Evolutionary conservation across 2,888 invertebrate species (phyloP).

Genomic region (Nematopogon swammerdamellus): DNA sequence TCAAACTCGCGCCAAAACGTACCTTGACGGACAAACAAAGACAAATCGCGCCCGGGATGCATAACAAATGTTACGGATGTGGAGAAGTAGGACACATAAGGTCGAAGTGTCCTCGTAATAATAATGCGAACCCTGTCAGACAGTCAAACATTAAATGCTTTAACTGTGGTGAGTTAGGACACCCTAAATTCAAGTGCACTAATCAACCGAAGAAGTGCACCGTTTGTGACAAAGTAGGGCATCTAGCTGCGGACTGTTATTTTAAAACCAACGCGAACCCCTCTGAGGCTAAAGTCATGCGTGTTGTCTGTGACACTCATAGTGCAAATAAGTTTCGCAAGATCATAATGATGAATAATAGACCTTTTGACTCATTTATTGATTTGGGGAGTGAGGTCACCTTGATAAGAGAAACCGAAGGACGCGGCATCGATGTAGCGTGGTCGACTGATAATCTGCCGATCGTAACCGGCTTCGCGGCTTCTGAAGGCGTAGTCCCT

Average conservation of each 20-base stretch:
- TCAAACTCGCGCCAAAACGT: too few relatives aligned
- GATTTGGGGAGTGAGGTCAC: not conserved
- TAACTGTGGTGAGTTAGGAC: too few relatives aligned
- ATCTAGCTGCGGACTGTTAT: too few relatives aligned
- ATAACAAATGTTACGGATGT: too few relatives aligned
- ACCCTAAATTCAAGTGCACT: too few relatives aligned
- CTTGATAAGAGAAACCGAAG: not conserved
- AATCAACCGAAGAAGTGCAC: too few relatives aligned
- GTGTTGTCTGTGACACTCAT: not conserved
- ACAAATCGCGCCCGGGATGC: too few relatives aligned
- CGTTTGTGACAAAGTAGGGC: too few relatives aligned
- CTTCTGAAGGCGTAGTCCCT: not conserved
- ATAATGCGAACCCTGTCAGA: too few relatives aligned
- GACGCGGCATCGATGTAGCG: not conserved
- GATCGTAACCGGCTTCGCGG: not conserved
- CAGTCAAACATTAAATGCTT: too few relatives aligned
- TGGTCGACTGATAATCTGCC: not conserved
- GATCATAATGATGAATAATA: not conserved
- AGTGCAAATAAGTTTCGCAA: not conserved
- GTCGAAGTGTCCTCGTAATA: not conserved
- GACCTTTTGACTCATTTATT: not conserved
- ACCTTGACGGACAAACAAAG: too few relatives aligned
- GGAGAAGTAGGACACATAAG: not conserved
- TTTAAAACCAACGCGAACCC: too few relatives aligned
- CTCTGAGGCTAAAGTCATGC: not conserved